These are phyloP conservation scores for Campylomormyrus tamandua DNA, from an alignment of 2,113 vertebrate genomes.

Conservation along the genomic window DNA sequence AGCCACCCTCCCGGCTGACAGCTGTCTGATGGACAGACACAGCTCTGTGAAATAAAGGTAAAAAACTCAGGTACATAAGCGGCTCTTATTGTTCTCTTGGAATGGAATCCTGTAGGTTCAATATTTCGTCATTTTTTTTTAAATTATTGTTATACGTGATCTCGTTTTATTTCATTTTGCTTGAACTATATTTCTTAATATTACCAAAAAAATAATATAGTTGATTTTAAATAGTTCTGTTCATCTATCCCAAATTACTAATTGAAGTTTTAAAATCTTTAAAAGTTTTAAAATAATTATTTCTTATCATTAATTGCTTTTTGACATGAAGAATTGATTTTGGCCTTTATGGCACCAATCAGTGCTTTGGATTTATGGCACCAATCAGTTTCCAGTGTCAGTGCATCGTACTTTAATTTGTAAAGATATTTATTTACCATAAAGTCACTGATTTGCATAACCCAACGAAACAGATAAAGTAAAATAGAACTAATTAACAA, in stretches of 20 bases:
- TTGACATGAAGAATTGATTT: background rate
- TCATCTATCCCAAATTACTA: background rate
- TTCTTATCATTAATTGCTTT: background rate
- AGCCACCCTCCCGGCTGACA: background rate
- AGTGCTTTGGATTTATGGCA: background rate
- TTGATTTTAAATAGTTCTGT: background rate
- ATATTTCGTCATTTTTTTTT: background rate
- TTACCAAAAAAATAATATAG: background rate
- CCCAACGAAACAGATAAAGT: background rate
- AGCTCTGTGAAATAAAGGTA: slow-evolving; percentile 4
- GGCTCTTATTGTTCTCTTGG: background rate
- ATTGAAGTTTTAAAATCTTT: background rate
- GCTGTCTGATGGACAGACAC: background rate
- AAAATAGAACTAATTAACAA: background rate
- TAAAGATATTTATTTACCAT: background rate
- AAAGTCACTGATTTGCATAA: background rate
- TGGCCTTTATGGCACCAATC: background rate
- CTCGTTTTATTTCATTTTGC: background rate
- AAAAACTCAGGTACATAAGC: background rate
- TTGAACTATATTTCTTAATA: background rate
- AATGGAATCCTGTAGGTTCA: background rate
- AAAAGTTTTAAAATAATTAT: background rate
- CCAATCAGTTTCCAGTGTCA: background rate
- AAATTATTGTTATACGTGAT: background rate
- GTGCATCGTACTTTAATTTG: background rate